Evolutionary conservation across 2,888 invertebrate genomes (phyloP), one percentile per base, ranked within the genome.

Genomic region (Tachystola acroxantha): DNA sequence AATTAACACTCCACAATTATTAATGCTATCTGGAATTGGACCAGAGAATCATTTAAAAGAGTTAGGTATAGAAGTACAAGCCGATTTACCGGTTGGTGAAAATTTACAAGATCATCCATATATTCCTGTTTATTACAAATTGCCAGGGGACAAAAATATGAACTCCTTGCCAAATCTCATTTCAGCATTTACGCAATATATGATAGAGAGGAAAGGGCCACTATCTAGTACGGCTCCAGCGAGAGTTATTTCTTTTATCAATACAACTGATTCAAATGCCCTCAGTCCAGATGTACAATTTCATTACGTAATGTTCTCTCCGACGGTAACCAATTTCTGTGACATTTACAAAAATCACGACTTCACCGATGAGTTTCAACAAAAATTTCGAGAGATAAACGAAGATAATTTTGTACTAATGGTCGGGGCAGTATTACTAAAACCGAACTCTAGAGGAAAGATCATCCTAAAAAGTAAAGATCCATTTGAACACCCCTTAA

Each of bases 361-460:
- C 1, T 32, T 72, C 0, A 53, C 19, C 14, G 65, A 74, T 1
- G 67, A 78, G 35, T 46, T 66, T 29, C 43, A 48, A 20, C 45
- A 46, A 26, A 58, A 66, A 43, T 70, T 67, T 30, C 34, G 50
- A 7, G 39, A 64, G 27, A 30, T 75, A 3, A 79, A 70, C 43
- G 48, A 68, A 26, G 49, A 72, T 9, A 52, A 71, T 22, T 51
- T 57, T 25, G 37, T 70, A 1, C 43, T 91, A 49, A 74, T 88
- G 14, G 66, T 90, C 1, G 77, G 88, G 2, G 90, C 89, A 0
- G 72, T 91, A 7, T 34, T 94, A 32, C 66, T 94, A 62, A 76
- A 91, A 36, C 94, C 94, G 0, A 88, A 85, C 44, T 94, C 94
- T 37, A 82, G 82, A 37, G 94, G 94, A 0, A 81, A 75, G 44